These are phyloP conservation scores for Podotricha telesiphe DNA, from an alignment of 2,888 invertebrate genomes.

Conservation along the genomic window DNA sequence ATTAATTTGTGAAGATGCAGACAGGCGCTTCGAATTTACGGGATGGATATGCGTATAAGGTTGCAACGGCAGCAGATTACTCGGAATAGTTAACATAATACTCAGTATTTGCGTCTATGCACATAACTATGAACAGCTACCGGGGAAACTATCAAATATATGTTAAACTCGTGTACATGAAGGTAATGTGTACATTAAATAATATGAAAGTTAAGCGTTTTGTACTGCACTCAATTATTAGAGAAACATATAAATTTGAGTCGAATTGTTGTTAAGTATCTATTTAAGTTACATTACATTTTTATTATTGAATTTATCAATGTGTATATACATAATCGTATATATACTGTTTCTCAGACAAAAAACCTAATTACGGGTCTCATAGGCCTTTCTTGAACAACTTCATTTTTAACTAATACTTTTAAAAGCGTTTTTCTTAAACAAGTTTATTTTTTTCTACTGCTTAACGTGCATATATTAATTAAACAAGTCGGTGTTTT, in stretches of 20 bases:
- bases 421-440: slow-evolving; percentile 1
- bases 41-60: slow-evolving; percentile 36
- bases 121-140: slow-evolving; percentile 16
- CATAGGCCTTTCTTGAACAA: background rate
- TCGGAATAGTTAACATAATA: slow-evolving; percentile 25
- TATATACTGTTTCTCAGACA: too few species aligned
- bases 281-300: too few species aligned
- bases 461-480: slow-evolving; percentile 28
- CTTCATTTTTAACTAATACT: background rate
- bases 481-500: slow-evolving; percentile 27
- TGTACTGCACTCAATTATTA: background rate
- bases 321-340: background rate
- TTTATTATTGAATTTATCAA: background rate
- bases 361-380: too few species aligned
- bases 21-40: slow-evolving; percentile 36
- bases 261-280: background rate
- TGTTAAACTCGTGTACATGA: slow-evolving; percentile 20
- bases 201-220: background rate
- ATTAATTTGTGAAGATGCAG: slow-evolving; percentile 40
- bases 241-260: background rate
- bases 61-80: slow-evolving; percentile 35
- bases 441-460: slow-evolving; percentile 5
- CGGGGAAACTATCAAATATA: slow-evolving; percentile 26
- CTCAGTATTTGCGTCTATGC: slow-evolving; percentile 21
- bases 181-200: slow-evolving; percentile 19